phyloP scores from a whole-genome alignment of 2,113 vertebrate genomes.

The Percina caprodes region DNA sequence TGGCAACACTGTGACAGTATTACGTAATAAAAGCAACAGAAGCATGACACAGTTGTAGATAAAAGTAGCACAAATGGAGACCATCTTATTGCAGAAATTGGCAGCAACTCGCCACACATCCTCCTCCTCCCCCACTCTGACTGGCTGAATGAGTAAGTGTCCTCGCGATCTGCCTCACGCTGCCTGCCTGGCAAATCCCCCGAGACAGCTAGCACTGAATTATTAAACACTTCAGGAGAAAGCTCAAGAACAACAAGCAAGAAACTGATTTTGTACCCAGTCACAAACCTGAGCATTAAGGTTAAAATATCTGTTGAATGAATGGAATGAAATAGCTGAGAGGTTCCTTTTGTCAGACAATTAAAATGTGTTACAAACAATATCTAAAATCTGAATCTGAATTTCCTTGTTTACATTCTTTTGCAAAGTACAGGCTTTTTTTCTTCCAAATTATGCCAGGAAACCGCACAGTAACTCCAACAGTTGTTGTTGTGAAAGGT shows the following conservation, averaged over 20 bases:
- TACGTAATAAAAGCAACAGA: constrained; percentile 16
- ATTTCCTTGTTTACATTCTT: not conserved
- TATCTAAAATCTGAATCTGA: not conserved
- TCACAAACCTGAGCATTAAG: constrained; percentile 28
- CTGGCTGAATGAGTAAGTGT: constrained; percentile 75
- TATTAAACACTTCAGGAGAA: constrained; percentile 83
- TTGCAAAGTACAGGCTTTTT: not conserved
- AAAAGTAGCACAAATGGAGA: constrained; percentile 52
- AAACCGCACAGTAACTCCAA: not conserved
- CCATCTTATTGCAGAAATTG: constrained; percentile 61
- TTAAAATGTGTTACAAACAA: not conserved
- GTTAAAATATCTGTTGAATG: constrained; percentile 39
- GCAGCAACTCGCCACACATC: constrained; percentile 43
- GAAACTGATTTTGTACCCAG: constrained; percentile 56
- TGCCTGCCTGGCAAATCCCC: constrained; percentile 75
- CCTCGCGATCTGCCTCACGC: constrained; percentile 69
- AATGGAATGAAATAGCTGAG: not conserved
- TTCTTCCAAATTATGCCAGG: not conserved
- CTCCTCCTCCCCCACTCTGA: constrained; percentile 72
- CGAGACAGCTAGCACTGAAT: constrained; percentile 80
- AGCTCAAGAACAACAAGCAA: constrained; percentile 68
- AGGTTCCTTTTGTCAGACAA: not conserved
- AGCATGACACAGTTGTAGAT: constrained; percentile 25
- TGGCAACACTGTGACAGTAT: not conserved
- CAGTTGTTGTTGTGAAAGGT: not conserved